phyloP scores from a whole-genome alignment of 2,888 invertebrate genomes.

The Sphaerophoria taeniata region DNA sequence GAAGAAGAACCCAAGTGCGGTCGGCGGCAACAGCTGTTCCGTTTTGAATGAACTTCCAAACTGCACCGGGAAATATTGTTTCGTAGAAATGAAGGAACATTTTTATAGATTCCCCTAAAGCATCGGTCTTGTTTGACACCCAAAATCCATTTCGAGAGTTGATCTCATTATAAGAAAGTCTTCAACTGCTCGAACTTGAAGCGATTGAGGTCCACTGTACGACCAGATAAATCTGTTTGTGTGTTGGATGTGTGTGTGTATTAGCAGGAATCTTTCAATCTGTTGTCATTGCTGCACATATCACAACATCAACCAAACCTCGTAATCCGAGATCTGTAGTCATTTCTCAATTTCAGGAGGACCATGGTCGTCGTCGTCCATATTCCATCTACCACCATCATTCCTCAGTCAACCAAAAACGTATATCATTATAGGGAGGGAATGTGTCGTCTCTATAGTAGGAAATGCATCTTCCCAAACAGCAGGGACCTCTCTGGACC shows the following conservation, averaged over 20 bases:
- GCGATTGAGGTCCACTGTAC: constrained; percentile 10
- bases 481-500: constrained; percentile 35
- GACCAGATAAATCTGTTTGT: not conserved
- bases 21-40: constrained; percentile 42
- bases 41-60: constrained; percentile 22
- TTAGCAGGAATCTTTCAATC: constrained; percentile 21
- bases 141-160: constrained; percentile 64
- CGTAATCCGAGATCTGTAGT: constrained; percentile 64
- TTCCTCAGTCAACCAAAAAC: constrained; percentile 13
- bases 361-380: constrained; percentile 21
- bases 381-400: constrained; percentile 25
- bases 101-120: not conserved
- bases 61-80: constrained; percentile 20
- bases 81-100: not conserved
- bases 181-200: not conserved
- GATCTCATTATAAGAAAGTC: constrained; percentile 58
- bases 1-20: not conserved
- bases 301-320: constrained; percentile 21
- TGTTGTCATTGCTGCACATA: constrained; percentile 16
- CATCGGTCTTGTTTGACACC: constrained; percentile 21
- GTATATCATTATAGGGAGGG: constrained; percentile 18
- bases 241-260: not conserved
- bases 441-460: constrained; percentile 28
- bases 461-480: constrained; percentile 58
- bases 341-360: constrained; percentile 53